Evolutionary conservation across 1,140 invertebrate species (phyloP).

Genomic region (Fragariocoptes setiger): DNA sequence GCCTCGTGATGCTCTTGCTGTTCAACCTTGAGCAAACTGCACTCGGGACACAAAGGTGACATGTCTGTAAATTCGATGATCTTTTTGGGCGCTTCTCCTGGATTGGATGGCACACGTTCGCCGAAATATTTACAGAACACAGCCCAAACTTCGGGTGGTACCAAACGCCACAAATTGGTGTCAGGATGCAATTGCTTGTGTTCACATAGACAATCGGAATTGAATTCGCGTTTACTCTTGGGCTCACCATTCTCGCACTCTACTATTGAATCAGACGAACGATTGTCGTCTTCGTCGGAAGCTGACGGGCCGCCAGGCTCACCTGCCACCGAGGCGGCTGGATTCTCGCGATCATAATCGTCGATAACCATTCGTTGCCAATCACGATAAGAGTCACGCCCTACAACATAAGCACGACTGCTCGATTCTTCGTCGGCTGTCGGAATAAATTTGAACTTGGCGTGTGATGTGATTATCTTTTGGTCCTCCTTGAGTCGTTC

Average conservation of each 20-base stretch:
- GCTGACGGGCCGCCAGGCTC: background rate
- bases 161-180: background rate
- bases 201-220: background rate
- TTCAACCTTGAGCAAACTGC: background rate
- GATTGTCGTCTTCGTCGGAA: slow-evolving; percentile 9
- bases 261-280: slow-evolving; percentile 10
- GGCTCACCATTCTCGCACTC: background rate
- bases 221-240: background rate
- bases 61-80: background rate
- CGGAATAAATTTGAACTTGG: slow-evolving; percentile 12
- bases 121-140: background rate
- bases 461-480: slow-evolving; percentile 14
- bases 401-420: slow-evolving; percentile 15
- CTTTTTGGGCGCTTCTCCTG: background rate
- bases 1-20: background rate
- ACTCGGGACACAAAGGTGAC: background rate
- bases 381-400: slow-evolving; percentile 17
- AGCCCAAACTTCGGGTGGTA: background rate
- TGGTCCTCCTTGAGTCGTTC: slow-evolving; percentile 15
- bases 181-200: background rate
- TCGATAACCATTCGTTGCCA: slow-evolving; percentile 15
- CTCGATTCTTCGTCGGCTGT: background rate
- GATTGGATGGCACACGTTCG: too few species aligned
- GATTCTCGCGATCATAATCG: slow-evolving; percentile 4
- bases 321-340: slow-evolving; percentile 2